Base-by-base conservation (phyloP, 2,113 vertebrate genomes). In the Pomatostomus ruficeps region DNA sequence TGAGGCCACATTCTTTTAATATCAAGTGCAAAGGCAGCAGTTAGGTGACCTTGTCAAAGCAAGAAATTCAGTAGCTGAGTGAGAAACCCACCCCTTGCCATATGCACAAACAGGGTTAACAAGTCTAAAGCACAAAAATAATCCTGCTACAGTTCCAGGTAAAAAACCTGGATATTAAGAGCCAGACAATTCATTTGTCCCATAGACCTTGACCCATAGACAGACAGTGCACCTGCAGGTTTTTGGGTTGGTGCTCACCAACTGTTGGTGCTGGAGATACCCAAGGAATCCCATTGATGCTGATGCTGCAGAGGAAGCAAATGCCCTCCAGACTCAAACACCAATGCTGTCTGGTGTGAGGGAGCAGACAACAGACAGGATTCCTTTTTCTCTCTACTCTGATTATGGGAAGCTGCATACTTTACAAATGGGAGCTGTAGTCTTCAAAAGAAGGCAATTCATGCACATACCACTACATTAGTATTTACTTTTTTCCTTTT, bases 221-320 rank as follows among this genome's bases (percentile, higher is more conserved):
- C 11, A 62, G 51, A n/a, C 15, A 43, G 26, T 23, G 35, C 14
- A 67, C 28, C 45, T 58, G 29, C 29, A 67, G 36, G 18, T 22
- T 73, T 70, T 31, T 0, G 0, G 9, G 21, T 11, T 19, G 43
- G 21, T 2, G 0, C n/a, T 77, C 3, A 1, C 10, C 8, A 8
- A 1, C 8, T 61, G 21, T 65, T 2, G 2, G 14, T 58, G 55
- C 67, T 36, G 23, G 21, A 66, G 26, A 11, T 28, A 20, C 58
- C 55, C 8, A 19, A 33, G 25, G 42, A 71, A 48, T 20, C 13
- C 29, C 16, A 42, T 11, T 14, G 18, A 31, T 21, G 8, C 38
- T 36, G 18, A 62, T 29, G 43, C 15, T 1, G 4, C 21, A n/a
- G 18, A 46, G 43, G 25, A 73, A 35, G 38, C 7, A 83, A 48